A percentile compares a stretch with the other conserved stretches of the same genome.
Conservation (phyloP, 2,888 invertebrate genomes). For the Drepanosiphum platanoidis region DNA sequence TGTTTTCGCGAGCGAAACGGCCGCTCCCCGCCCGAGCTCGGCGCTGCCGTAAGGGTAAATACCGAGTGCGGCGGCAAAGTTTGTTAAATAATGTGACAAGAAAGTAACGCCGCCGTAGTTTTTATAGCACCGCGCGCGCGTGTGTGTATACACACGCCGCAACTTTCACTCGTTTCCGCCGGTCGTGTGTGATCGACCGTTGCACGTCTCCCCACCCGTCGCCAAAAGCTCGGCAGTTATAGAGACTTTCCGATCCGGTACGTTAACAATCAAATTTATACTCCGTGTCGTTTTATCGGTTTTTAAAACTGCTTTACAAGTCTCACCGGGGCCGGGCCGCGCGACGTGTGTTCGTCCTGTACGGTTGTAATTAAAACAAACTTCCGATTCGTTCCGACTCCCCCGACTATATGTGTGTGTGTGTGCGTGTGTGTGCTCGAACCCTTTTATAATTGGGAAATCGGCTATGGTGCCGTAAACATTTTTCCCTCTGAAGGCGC, state of each 20-base stretch:
- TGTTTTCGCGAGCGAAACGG: too few relatives aligned
- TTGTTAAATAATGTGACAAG: conserved; percentile 51
- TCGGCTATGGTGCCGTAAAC: background rate
- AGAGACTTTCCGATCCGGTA: conserved; percentile 57
- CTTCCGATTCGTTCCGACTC: conserved; percentile 54
- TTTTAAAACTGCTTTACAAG: conserved; percentile 61
- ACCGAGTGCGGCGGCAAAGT: conserved; percentile 20
- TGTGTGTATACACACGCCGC: too few relatives aligned
- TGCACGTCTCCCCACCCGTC: conserved; percentile 14
- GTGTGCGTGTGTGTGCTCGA: too few relatives aligned
- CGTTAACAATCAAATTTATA: conserved; percentile 62
- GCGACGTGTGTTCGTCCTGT: conserved; percentile 35
- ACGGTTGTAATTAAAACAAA: conserved; percentile 56
- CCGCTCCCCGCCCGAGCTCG: too few relatives aligned
- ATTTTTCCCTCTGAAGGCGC: conserved; percentile 22
- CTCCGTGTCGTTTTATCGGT: conserved; percentile 59
- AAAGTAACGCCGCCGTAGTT: conserved; percentile 52
- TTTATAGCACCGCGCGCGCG: conserved; percentile 36
- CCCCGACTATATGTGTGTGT: conserved; percentile 14
- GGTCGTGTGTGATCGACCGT: conserved; percentile 44
- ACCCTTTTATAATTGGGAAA: conserved; percentile 57
- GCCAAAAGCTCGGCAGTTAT: too few relatives aligned
- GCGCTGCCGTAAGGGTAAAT: background rate
- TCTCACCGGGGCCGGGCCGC: conserved; percentile 46
- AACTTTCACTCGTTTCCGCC: conserved; percentile 47